phyloP scores from a whole-genome alignment of 1,140 invertebrate species.

The Drosophila quadrilineata region DNA sequence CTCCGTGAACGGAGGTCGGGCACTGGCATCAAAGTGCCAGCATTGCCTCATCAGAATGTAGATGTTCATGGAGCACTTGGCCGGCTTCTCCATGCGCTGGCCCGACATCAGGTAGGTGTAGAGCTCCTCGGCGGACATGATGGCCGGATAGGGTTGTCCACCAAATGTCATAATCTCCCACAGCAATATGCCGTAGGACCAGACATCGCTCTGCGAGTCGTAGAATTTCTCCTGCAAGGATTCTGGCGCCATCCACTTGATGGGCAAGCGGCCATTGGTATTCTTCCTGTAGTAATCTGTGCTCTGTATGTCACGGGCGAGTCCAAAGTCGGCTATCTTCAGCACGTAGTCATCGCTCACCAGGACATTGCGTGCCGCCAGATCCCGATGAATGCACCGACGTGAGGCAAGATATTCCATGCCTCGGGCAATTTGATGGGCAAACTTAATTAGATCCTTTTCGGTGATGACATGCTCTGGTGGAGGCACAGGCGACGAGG shows the following conservation, averaged over 20 bases:
- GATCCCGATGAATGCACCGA: constrained; percentile 97
- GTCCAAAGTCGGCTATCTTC: constrained; percentile 99
- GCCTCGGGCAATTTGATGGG: constrained; percentile 97
- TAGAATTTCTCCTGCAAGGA: constrained; percentile 96
- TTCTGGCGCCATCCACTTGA: constrained; percentile 99
- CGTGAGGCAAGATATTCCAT: constrained; percentile 98
- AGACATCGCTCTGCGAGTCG: constrained; percentile 98
- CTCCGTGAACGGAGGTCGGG: constrained; percentile 93
- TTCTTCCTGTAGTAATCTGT: constrained; percentile 99
- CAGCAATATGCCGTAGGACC: constrained; percentile 95
- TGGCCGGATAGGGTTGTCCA: constrained; percentile 93
- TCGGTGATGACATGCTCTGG: constrained; percentile 91
- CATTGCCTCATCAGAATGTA: constrained; percentile 97
- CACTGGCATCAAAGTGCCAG: constrained; percentile 94
- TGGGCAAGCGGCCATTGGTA: constrained; percentile 95
- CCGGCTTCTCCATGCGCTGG: constrained; percentile 97
- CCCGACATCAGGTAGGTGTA: constrained; percentile 93
- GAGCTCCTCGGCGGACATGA: constrained; percentile 88
- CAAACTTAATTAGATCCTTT: constrained; percentile 97
- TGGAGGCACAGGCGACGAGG: constrained; percentile 23
- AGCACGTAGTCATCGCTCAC: constrained; percentile 95
- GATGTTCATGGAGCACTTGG: constrained; percentile 94
- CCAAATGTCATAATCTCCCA: constrained; percentile 98
- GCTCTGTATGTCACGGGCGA: constrained; percentile 96
- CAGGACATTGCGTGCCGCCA: constrained; percentile 98